Conservation (phyloP, 2,797 vertebrate species). For the Enteromius treurensis region DNA sequence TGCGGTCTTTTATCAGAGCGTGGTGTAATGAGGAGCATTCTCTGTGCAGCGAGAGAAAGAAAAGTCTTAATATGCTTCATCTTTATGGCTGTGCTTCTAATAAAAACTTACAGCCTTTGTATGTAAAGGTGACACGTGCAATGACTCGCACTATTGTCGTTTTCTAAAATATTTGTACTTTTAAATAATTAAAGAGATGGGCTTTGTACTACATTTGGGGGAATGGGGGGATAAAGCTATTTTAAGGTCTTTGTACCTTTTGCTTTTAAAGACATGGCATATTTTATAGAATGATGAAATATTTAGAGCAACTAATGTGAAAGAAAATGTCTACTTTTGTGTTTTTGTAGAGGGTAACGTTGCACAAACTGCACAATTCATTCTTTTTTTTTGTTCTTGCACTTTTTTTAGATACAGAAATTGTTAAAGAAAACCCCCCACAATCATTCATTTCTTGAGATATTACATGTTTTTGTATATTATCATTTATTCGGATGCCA, state of each 20-base stretch:
- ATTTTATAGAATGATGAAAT: conserved; percentile 59
- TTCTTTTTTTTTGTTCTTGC: conserved; percentile 21
- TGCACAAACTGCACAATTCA: conserved; percentile 41
- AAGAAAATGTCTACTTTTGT: conserved; percentile 37
- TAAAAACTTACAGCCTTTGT: conserved; percentile 16
- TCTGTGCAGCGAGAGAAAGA: conserved; percentile 35
- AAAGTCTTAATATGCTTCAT: conserved; percentile 49
- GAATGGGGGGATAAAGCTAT: conserved; percentile 62
- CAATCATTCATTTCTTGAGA: neutral
- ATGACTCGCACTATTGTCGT: conserved; percentile 91
- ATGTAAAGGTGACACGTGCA: conserved; percentile 80
- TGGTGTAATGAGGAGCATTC: conserved; percentile 26
- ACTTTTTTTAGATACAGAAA: conserved; percentile 35
- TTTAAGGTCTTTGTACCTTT: conserved; percentile 72
- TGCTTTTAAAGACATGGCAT: conserved; percentile 51
- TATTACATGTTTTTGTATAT: neutral
- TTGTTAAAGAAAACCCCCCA: neutral
- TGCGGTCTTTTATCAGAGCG: neutral
- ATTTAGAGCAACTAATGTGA: conserved; percentile 51
- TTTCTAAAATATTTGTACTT: conserved; percentile 96
- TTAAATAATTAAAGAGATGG: conserved; percentile 75
- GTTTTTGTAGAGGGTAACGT: conserved; percentile 34
- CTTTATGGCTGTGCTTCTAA: conserved; percentile 23
- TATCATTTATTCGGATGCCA: neutral
- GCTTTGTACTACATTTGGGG: conserved; percentile 78